Conservation (phyloP, 2,888 invertebrate genomes). For the Crocallis elinguaria region DNA sequence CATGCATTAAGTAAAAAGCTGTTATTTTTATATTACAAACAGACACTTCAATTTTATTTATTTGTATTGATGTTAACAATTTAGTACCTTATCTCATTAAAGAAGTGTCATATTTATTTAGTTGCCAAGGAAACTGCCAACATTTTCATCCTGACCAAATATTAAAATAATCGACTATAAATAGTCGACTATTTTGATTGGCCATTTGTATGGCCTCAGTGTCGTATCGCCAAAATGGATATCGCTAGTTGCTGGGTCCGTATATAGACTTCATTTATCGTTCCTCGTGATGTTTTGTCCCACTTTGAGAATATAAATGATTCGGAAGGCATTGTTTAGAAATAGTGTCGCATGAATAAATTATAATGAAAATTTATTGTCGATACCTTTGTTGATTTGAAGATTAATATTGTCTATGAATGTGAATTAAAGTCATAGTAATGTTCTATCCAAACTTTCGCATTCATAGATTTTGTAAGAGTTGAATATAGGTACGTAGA, state of each 20-base stretch:
- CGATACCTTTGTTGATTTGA: neutral
- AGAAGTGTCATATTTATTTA: neutral
- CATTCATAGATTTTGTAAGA: too few species aligned
- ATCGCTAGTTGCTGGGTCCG: slow-evolving; percentile 16
- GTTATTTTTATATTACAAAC: too few species aligned
- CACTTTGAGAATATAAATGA: slow-evolving; percentile 37
- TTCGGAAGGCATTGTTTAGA: neutral
- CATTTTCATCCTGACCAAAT: neutral
- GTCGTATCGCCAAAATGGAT: slow-evolving; percentile 13
- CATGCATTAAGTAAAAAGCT: too few species aligned
- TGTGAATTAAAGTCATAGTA: too few species aligned
- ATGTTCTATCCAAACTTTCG: too few species aligned
- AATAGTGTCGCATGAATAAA: neutral
- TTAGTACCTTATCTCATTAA: slow-evolving; percentile 4
- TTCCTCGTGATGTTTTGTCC: slow-evolving; percentile 41
- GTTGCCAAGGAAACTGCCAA: neutral
- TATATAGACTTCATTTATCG: slow-evolving; percentile 15
- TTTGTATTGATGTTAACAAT: too few species aligned
- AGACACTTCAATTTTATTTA: too few species aligned
- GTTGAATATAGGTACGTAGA: too few species aligned
- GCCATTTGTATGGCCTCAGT: slow-evolving; percentile 19
- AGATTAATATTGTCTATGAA: too few species aligned
- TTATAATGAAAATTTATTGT: neutral
- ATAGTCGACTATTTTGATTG: slow-evolving; percentile 5
- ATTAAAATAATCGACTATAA: neutral